phyloP scores from a whole-genome alignment of 2,797 vertebrate genomes.

The Girardinus metallicus region DNA sequence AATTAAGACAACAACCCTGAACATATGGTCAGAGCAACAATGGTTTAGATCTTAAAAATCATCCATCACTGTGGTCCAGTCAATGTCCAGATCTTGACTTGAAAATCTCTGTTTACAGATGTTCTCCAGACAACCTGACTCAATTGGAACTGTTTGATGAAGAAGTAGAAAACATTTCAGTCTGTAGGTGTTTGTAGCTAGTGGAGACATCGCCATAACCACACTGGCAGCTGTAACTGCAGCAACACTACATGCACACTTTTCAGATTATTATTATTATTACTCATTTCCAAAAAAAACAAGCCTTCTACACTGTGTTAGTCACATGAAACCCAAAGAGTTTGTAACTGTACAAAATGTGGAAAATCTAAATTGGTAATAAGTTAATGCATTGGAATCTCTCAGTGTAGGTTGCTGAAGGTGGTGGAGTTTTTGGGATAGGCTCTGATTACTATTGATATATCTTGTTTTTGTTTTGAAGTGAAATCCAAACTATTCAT shows the following conservation, averaged over 20 bases:
- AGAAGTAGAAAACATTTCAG: not conserved
- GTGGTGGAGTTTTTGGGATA: conserved; percentile 50
- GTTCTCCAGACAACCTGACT: not conserved
- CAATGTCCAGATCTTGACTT: not conserved
- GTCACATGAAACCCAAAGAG: not conserved
- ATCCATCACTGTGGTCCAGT: not conserved
- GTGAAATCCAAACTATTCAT: conserved; percentile 52
- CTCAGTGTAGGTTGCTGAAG: conserved; percentile 71
- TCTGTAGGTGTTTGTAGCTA: not conserved
- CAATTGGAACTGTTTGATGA: not conserved
- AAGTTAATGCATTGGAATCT: conserved; percentile 34
- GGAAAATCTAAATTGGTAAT: not conserved
- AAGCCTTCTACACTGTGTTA: not conserved
- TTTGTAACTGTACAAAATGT: not conserved
- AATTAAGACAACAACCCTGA: not conserved
- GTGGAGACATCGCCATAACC: not conserved
- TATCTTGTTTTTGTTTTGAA: conserved; percentile 46
- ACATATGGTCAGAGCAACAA: not conserved
- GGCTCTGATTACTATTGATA: conserved; percentile 75
- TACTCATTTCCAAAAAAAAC: not conserved
- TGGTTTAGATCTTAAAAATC: not conserved
- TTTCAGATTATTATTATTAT: not conserved
- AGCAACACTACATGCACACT: too few relatives aligned
- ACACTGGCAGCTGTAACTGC: not conserved
- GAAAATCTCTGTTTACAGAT: not conserved